Evolutionary conservation across 2,797 vertebrate species (phyloP), one percentile per base, ranked within the genome.

Genomic region (Rallus crepitans): DNA sequence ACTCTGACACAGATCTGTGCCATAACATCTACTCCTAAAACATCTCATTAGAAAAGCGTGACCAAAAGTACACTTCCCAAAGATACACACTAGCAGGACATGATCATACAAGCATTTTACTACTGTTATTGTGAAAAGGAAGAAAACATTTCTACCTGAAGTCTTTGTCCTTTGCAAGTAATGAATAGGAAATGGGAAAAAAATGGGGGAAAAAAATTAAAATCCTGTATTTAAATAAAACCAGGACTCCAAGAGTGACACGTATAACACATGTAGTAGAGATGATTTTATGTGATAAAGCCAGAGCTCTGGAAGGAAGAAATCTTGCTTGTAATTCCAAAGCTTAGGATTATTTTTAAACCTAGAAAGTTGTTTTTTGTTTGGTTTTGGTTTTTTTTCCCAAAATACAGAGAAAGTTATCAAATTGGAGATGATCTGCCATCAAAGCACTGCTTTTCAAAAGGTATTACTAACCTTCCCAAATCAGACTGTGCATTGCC

Each of bases 91-190:
- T 76, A 85, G 40, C 35, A 82, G 66, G 40, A 52, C 66, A 63
- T 8, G 24, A 17, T 88, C 50, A 33, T 56, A 48, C 7, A 71
- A 84, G 10, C 2, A 40, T 81, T 84, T 77, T 53, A 40, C 27
- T 60, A 19, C 8, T 28, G 60, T 25, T 50, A 20, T 5, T 39
- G 6, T 50, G 6, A 10, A 71, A 89, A 76, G 63, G 91, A 91
- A 63, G 14, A 79, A 88, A 59, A 39, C 65, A 1, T 69, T 93
- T 93, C 92, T 17, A 37, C 24, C 87, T 93, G 40, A 60, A 92
- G 80, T 31, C 42, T 59, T 93, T 96, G 57, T 30, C n/a, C 65
- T 92, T 96, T 93, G 64, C 52, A 83, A 95, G 30, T 73, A 75
- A 85, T 90, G 33, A 82, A 93, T 82, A 84, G 81, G 76, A 93